Conservation (phyloP, 2,888 invertebrate species). For the Lissonota sp. region DNA sequence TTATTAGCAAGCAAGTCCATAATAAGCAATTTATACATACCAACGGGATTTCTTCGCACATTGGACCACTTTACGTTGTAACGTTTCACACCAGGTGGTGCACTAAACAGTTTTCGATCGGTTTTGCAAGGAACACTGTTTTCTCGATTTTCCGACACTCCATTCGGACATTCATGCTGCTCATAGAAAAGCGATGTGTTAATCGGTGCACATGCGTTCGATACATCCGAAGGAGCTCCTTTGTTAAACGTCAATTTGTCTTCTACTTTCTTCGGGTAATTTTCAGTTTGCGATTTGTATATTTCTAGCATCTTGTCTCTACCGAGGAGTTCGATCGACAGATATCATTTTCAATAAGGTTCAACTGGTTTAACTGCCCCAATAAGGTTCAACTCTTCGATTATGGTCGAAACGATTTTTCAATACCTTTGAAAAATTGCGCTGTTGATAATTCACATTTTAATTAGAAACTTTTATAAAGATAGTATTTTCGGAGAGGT, state of each 20-base stretch:
- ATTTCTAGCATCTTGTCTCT: background rate
- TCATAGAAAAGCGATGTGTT: background rate
- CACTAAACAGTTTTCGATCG: slow-evolving; percentile 67
- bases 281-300: background rate
- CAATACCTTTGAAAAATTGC: no score
- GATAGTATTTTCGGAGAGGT: no score
- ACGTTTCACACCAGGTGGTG: slow-evolving; percentile 75
- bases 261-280: background rate
- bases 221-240: background rate
- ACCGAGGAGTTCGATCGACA: no score
- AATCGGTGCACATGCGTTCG: slow-evolving; percentile 5
- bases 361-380: no score
- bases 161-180: background rate
- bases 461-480: no score
- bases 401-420: no score
- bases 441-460: no score
- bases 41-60: slow-evolving; percentile 72
- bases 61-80: slow-evolving; percentile 74
- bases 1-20: no score
- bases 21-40: background rate
- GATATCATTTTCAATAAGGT: no score
- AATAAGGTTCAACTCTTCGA: no score
- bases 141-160: slow-evolving; percentile 10
- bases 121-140: slow-evolving; percentile 33
- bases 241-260: slow-evolving; percentile 7